Percentiles rank a stretch among this genome's conserved stretches.
phyloP scores from a whole-genome alignment of 2,888 invertebrate species.

The Globia sparganii region DNA sequence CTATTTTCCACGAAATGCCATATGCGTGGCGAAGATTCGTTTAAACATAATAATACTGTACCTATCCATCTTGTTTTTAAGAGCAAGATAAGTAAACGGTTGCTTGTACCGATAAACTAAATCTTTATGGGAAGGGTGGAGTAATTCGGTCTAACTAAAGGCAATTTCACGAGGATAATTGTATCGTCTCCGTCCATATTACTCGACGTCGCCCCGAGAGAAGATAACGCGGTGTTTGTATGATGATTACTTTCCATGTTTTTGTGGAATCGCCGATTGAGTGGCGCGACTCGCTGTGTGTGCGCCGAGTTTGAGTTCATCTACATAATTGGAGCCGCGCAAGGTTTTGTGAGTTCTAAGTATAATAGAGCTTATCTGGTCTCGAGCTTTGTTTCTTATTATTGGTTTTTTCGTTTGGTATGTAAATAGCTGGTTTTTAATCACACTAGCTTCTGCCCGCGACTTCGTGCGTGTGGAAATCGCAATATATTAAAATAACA shows the following conservation, averaged over 20 bases:
- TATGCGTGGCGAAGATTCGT: constrained; percentile 1
- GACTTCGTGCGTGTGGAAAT: background rate
- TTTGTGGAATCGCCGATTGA: constrained; percentile 61
- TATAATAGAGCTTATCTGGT: constrained; percentile 47
- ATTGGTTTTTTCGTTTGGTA: constrained; percentile 37
- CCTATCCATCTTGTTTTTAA: constrained; percentile 53
- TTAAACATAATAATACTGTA: constrained; percentile 20
- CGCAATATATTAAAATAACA: background rate
- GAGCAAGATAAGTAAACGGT: constrained; percentile 54
- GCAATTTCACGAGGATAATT: constrained; percentile 74
- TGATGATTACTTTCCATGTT: constrained; percentile 69
- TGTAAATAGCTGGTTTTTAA: constrained; percentile 29
- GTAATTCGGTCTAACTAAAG: constrained; percentile 70
- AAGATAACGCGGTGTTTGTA: constrained; percentile 67
- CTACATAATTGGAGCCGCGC: constrained; percentile 59
- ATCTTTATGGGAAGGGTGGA: constrained; percentile 67
- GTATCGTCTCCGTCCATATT: constrained; percentile 69
- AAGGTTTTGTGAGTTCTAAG: constrained; percentile 46
- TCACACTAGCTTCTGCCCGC: background rate
- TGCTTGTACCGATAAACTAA: constrained; percentile 63
- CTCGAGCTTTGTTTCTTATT: constrained; percentile 41
- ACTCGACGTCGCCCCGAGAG: constrained; percentile 63
- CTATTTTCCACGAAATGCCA: background rate
- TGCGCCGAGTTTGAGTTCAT: constrained; percentile 54
- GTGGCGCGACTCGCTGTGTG: constrained; percentile 34